Percentiles rank a stretch among this genome's conserved stretches.
phyloP scores from a whole-genome alignment of 2,113 vertebrate species.

The Callospermophilus lateralis region DNA sequence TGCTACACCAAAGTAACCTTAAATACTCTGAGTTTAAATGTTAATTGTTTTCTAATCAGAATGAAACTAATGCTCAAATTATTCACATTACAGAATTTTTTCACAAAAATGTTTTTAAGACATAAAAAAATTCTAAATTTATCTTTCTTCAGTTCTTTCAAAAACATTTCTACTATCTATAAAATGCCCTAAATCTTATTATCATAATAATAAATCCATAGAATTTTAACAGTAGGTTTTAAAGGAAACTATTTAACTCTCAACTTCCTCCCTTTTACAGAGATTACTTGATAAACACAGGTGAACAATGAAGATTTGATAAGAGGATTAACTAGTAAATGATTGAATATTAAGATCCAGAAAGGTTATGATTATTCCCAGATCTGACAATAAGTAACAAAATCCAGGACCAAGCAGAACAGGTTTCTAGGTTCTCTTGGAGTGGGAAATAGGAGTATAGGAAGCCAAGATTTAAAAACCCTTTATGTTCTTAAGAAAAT shows the following conservation, averaged over 20 bases:
- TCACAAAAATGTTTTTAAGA: conserved; percentile 51
- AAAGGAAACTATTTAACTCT: conserved; percentile 33
- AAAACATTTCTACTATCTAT: conserved; percentile 47
- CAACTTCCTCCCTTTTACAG: neutral
- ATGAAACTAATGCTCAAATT: conserved; percentile 53
- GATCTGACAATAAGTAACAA: neutral
- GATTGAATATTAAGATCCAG: neutral
- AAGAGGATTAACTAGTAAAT: neutral
- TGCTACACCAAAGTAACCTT: neutral
- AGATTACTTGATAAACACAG: neutral
- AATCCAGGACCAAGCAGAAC: conserved; percentile 43
- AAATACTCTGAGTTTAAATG: conserved; percentile 1
- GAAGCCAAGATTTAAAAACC: conserved; percentile 52
- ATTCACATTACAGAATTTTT: conserved; percentile 39
- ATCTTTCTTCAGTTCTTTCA: conserved; percentile 47
- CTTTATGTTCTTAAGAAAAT: conserved; percentile 38
- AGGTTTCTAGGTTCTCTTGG: neutral
- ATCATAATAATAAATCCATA: conserved; percentile 26
- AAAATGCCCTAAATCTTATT: conserved; percentile 31
- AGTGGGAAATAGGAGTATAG: neutral
- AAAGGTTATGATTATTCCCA: neutral
- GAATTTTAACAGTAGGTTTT: conserved; percentile 8
- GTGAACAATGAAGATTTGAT: neutral
- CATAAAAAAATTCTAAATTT: conserved; percentile 36
- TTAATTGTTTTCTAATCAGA: conserved; percentile 37